Evolutionary conservation across 2,113 vertebrate genomes (phyloP), one percentile per base, ranked within the genome.

Genomic region (Daphoenositta chrysoptera): DNA sequence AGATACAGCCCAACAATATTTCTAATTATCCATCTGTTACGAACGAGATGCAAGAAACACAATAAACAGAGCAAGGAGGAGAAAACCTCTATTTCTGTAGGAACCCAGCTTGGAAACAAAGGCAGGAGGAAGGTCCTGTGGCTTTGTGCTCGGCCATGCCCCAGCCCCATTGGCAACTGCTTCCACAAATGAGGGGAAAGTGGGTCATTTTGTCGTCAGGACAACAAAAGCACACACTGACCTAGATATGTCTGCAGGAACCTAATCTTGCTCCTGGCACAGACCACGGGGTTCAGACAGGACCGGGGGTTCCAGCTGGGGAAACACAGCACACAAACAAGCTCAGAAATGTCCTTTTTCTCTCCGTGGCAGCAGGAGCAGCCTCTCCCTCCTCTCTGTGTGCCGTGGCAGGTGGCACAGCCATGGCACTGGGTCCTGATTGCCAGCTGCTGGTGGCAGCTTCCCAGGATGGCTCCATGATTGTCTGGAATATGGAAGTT

Each of bases 361-460:
- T 45, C 71, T 8, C 77, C 28, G 58, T 13, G 26, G 24, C 22
- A n/a, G 66, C 68, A 39, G 7, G 22, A 66, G n/a, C 47, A 80
- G n/a, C 47, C 45, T 66, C 26, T 69, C n/a, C 61, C 31, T 65
- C 17, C 72, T 47, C 57, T 63, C 12, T 71, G 50, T 53, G 37
- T 33, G 8, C 39, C 45, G 9, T 4, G 11, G 20, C 72, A 97
- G 98, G 98, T 5, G 89, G 98, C 39, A 96, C 98, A 2, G 98
- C 69, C 15, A 31, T 98, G 89, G 98, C 98, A 2, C 68, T 98
- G n/a, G 94, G 97, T 20, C 14, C 91, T 58, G 96, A 97, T 27
- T 94, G 94, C 61, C 60, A 18, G 47, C 83, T 98, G 81, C 96
- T 99, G 87, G 93, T 98, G 27, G 98, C 97, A 4, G 98, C 98